phyloP scores from a whole-genome alignment of 2,113 vertebrate species.

The Sus scrofa region T2T-Sscrofa CM000819.6:24753001-24753500 shows the following conservation, averaged over 20 bases:
- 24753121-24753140: slow-evolving; percentile 11
- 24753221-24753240: background rate
- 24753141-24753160: background rate
- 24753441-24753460: background rate
- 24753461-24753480: background rate
- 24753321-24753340: background rate
- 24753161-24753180: slow-evolving; percentile 42
- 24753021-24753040: slow-evolving; percentile 59
- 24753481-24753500: background rate
- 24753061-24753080: slow-evolving; percentile 10
- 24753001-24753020: slow-evolving; percentile 63
- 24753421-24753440: background rate
- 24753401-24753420: background rate
- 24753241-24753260: background rate
- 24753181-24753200: background rate
- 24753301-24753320: background rate
- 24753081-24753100: background rate
- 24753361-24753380: background rate
- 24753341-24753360: background rate
- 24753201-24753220: background rate
- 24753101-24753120: background rate
- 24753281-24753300: background rate
- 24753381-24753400: background rate
- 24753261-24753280: background rate
- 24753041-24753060: slow-evolving; percentile 60